Evolutionary conservation across 2,888 invertebrate species (phyloP), one percentile per base, ranked within the genome.

Genomic region (Lasioglossum villosulum): DNA sequence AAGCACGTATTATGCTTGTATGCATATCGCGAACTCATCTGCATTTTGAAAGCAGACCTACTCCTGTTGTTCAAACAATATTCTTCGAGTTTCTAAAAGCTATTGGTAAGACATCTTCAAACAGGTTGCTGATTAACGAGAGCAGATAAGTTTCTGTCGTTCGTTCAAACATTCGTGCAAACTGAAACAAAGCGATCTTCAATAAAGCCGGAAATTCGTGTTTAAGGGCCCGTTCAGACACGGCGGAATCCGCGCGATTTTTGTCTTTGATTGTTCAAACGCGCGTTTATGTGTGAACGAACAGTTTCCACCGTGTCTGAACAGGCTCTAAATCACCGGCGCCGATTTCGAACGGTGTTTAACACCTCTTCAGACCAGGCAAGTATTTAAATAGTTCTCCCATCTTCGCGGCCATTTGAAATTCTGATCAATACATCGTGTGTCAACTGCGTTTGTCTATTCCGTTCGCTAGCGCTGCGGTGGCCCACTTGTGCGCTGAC

Each of bases 401-500:
- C 23, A 3, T 66, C 34, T 34, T 34, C 66, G 14, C 2, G 10
- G 8, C 10, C 23, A 19, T 30, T 30, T 30, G 37, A 68, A 23
- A 68, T 34, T 30, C 34, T 19, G 8, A 34, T 19, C 23, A 34
- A 19, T 8, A 23, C 23, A 1, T 10, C 10, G 66, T 68, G 66
- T 3, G 34, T 42, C 27, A 27, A 16, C 10, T 14, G 45, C 42
- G 19, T 73, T 77, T 14, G n/a, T 37, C 30, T 68, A 30, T 73
- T 39, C 52, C n/a, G 52, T 12, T 34, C 8, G 52, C 16, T 34
- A 59, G 23, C 45, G n/a, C 16, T 14, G 34, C 63, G 70, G 48
- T 82, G 88, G 75, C 86, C 91, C 82, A 91, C 90, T 91, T 91
- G 59, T 48, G 27, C 75, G 27, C 5, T 42, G 70, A 59, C 27